Percentiles rank a stretch among this genome's conserved stretches.
phyloP scores from a whole-genome alignment of 35 echinoderm and acorn worm species.

The Apostichopus californicus region DNA sequence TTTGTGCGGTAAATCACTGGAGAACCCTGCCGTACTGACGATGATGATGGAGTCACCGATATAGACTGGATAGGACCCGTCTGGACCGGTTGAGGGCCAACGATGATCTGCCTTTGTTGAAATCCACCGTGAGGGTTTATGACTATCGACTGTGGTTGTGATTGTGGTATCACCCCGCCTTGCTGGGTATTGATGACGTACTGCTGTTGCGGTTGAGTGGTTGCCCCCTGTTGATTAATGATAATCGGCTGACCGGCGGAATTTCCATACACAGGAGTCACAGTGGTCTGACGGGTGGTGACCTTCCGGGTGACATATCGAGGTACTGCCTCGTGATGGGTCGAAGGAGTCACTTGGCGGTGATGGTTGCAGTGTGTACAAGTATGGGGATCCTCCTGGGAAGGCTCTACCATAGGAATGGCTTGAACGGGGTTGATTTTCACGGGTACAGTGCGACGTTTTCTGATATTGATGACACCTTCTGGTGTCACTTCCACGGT shows the following conservation, averaged over 20 bases:
- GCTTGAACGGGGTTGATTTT: constrained; percentile 52
- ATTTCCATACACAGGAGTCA: constrained; percentile 29
- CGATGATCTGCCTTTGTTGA: constrained; percentile 20
- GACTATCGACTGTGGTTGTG: background rate
- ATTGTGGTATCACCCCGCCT: constrained; percentile 9
- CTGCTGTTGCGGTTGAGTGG: constrained; percentile 3
- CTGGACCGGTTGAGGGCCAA: constrained; percentile 40
- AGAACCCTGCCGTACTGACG: background rate
- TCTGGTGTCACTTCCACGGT: constrained; percentile 68
- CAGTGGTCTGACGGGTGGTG: constrained; percentile 28
- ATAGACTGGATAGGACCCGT: constrained; percentile 21
- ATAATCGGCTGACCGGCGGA: constrained; percentile 13
- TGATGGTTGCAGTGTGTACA: constrained; percentile 61
- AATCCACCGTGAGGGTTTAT: constrained; percentile 23
- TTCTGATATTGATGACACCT: constrained; percentile 68
- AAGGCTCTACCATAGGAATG: constrained; percentile 43
- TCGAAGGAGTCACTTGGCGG: background rate
- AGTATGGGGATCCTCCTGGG: background rate
- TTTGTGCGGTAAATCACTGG: constrained; percentile 25
- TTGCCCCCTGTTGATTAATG: constrained; percentile 4
- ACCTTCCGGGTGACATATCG: constrained; percentile 9
- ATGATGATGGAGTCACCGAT: constrained; percentile 38
- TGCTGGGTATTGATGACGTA: constrained; percentile 20
- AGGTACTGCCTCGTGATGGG: background rate
- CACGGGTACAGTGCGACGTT: constrained; percentile 61